Percentiles rank a stretch among this genome's conserved stretches.
phyloP scores from a whole-genome alignment of 2,888 invertebrate genomes.

The Drosophila lacicola region DNA sequence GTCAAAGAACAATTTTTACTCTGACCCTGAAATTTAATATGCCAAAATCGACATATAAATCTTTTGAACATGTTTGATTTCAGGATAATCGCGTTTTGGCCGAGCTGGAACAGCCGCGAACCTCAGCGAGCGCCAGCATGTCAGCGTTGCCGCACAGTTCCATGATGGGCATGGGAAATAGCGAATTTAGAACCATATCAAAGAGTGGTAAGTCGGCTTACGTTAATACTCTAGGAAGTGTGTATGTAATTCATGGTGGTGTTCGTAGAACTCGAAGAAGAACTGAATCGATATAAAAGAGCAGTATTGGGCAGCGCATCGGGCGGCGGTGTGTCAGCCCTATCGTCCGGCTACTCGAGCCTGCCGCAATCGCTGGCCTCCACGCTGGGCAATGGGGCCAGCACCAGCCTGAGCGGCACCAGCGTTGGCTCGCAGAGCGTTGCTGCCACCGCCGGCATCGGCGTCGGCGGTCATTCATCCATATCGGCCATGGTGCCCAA shows the following conservation, averaged over 20 bases:
- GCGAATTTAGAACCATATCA: conserved; percentile 84
- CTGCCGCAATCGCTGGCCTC: conserved; percentile 81
- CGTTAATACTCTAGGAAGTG: no score
- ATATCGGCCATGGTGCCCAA: conserved; percentile 83
- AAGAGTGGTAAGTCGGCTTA: conserved; percentile 76
- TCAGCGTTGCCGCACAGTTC: conserved; percentile 83
- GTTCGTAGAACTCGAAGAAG: conserved; percentile 80
- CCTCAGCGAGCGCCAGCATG: conserved; percentile 81
- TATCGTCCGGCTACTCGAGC: conserved; percentile 77
- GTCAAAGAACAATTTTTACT: no score
- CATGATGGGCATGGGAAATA: conserved; percentile 80
- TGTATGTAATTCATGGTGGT: background rate
- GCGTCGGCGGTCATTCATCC: conserved; percentile 72
- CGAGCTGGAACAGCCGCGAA: conserved; percentile 93
- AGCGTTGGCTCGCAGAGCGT: conserved; percentile 69
- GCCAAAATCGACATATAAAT: background rate
- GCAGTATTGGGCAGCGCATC: conserved; percentile 79
- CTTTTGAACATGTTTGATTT: conserved; percentile 6
- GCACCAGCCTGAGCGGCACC: conserved; percentile 72
- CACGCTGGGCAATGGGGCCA: conserved; percentile 77
- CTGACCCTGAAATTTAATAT: no score
- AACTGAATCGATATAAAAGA: conserved; percentile 83
- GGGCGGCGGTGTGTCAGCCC: conserved; percentile 66
- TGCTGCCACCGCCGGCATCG: conserved; percentile 37
- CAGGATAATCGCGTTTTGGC: conserved; percentile 93